phyloP scores from a whole-genome alignment of 2,113 vertebrate genomes.

The Eublepharis macularius region DNA sequence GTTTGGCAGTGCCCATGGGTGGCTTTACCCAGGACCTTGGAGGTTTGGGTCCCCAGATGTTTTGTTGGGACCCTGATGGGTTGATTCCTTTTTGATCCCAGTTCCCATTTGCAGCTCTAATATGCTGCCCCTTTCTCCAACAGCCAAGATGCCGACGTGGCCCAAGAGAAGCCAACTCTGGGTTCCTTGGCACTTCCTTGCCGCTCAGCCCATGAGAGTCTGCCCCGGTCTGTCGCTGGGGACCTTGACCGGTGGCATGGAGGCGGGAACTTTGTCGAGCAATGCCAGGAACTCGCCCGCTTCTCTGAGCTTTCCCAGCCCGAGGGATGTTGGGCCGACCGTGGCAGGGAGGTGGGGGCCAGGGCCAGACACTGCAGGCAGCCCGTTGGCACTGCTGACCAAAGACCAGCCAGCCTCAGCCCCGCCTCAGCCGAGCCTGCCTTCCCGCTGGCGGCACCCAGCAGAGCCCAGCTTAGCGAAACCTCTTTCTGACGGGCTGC shows the following conservation, averaged over 20 bases:
- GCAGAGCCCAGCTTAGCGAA: background rate
- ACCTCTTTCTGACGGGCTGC: conserved; percentile 1
- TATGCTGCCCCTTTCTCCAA: background rate
- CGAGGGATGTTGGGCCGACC: conserved; percentile 65
- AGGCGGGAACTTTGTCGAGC: conserved; percentile 79
- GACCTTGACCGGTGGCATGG: background rate
- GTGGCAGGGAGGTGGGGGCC: conserved; percentile 70
- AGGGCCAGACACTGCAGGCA: conserved; percentile 22
- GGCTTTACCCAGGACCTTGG: background rate
- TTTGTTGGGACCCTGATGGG: too few species aligned
- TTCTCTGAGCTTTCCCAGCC: conserved; percentile 59
- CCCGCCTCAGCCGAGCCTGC: conserved; percentile 27
- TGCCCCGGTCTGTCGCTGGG: background rate
- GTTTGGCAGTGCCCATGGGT: background rate
- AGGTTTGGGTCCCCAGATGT: too few species aligned
- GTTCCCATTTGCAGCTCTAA: conserved; percentile 4
- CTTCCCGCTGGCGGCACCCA: background rate
- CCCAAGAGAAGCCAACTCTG: conserved; percentile 17
- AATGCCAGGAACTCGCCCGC: conserved; percentile 82
- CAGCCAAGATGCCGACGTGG: conserved; percentile 69
- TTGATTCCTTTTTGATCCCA: too few species aligned
- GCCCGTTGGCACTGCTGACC: conserved; percentile 25
- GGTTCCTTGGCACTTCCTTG: conserved; percentile 23
- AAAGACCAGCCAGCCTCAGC: conserved; percentile 44
- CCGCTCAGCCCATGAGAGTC: background rate